phyloP scores from a whole-genome alignment of 1,140 invertebrate genomes.

The Temnothorax longispinosus region DNA sequence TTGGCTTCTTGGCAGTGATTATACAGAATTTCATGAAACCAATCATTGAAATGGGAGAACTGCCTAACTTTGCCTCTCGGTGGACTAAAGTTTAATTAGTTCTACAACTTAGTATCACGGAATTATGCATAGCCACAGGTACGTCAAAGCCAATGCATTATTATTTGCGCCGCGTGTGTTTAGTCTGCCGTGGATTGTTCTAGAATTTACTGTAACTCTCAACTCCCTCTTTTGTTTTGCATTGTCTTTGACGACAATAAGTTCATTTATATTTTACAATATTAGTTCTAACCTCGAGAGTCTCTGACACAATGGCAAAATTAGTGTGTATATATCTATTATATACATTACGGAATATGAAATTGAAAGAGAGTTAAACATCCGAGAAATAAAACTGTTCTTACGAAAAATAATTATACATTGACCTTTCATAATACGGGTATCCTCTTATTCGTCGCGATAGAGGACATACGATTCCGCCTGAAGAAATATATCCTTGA shows the following conservation, averaged over 20 bases:
- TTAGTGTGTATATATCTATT: not conserved
- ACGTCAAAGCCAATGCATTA: not conserved
- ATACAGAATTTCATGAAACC: constrained; percentile 38
- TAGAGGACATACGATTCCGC: not conserved
- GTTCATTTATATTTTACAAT: not conserved
- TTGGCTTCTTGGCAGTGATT: constrained; percentile 34
- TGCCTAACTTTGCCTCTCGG: not conserved
- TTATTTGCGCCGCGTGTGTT: constrained; percentile 13
- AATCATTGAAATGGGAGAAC: constrained; percentile 22
- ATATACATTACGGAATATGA: not conserved
- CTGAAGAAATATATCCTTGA: not conserved
- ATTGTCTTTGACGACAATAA: not conserved
- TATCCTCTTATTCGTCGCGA: not conserved
- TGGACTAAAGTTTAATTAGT: constrained; percentile 57
- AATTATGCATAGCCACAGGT: constrained; percentile 22
- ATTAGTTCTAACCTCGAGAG: not conserved
- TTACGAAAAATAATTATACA: not conserved
- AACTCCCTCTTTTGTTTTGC: not conserved
- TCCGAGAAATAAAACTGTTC: not conserved
- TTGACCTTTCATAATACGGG: not conserved
- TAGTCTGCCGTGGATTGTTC: not conserved
- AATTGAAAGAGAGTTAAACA: not conserved
- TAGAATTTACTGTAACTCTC: constrained; percentile 25
- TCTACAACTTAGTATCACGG: constrained; percentile 9
- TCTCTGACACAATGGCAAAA: not conserved